Evolutionary conservation across 2,113 vertebrate genomes (phyloP).

Genomic region (Ageneiosus marmoratus): DNA sequence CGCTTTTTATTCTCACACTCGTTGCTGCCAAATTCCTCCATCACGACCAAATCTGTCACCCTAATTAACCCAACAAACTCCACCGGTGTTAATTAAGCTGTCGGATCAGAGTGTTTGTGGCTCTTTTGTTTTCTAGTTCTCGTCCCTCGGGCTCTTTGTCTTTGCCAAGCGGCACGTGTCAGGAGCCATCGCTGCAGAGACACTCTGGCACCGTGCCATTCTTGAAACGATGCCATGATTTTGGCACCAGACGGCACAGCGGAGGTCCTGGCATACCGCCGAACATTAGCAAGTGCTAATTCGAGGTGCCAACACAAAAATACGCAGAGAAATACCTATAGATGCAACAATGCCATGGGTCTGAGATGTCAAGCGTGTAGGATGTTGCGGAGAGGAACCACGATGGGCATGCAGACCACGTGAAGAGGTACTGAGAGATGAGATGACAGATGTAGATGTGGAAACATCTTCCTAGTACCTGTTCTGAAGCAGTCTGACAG

Average conservation of each 20-base stretch:
- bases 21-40: constrained; percentile 47
- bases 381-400: background rate
- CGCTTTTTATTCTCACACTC: constrained; percentile 42
- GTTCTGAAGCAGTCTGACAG: background rate
- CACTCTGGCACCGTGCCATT: constrained; percentile 53
- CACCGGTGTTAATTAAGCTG: constrained; percentile 56
- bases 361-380: background rate
- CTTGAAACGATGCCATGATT: constrained; percentile 49
- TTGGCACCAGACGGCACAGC: constrained; percentile 41
- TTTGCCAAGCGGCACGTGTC: constrained; percentile 54
- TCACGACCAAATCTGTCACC: constrained; percentile 53
- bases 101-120: constrained; percentile 54
- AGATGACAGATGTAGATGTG: background rate
- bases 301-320: constrained; percentile 38
- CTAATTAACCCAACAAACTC: constrained; percentile 60
- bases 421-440: background rate
- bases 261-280: constrained; percentile 50
- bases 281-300: constrained; percentile 45
- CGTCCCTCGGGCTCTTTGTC: constrained; percentile 57
- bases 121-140: constrained; percentile 52
- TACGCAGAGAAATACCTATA: constrained; percentile 20
- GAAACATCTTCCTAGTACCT: background rate
- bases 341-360: background rate
- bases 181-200: constrained; percentile 44
- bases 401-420: background rate